Evolutionary conservation across 1,140 invertebrate species (phyloP).

Genomic region (Ceratosolen fusciceps): DNA sequence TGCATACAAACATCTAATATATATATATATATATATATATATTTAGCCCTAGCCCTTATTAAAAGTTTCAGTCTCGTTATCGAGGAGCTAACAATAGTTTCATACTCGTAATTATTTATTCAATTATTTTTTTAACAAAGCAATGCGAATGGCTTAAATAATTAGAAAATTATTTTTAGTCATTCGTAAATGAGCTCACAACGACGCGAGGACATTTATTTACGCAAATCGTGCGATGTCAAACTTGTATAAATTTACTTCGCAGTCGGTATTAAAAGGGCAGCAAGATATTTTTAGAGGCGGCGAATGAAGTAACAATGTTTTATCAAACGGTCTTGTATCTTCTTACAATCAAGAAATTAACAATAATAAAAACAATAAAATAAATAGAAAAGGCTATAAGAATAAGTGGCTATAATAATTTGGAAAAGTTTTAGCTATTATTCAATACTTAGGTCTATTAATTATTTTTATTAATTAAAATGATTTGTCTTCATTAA

Average conservation of each 20-base stretch:
- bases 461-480: conserved; percentile 53
- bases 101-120: neutral
- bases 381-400: conserved; percentile 24
- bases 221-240: neutral
- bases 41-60: conserved; percentile 20
- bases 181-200: conserved; percentile 26
- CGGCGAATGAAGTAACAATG: conserved; percentile 12
- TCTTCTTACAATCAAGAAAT: neutral
- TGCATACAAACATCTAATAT: too few species aligned
- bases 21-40: too few species aligned
- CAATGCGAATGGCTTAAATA: neutral
- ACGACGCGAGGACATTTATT: conserved; percentile 10
- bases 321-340: too few species aligned
- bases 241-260: neutral
- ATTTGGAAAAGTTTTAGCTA: conserved; percentile 52
- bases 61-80: conserved; percentile 43
- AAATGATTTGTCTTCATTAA: conserved; percentile 49
- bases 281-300: conserved; percentile 23
- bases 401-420: conserved; percentile 48
- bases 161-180: too few species aligned
- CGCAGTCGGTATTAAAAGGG: conserved; percentile 4
- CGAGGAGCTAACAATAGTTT: conserved; percentile 25
- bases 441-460: conserved; percentile 53
- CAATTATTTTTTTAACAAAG: neutral
- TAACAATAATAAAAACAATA: conserved; percentile 25